Percentiles rank a stretch among this genome's conserved stretches.
phyloP scores from a whole-genome alignment of 2,888 invertebrate species.

The Masnerella sp. region DNA sequence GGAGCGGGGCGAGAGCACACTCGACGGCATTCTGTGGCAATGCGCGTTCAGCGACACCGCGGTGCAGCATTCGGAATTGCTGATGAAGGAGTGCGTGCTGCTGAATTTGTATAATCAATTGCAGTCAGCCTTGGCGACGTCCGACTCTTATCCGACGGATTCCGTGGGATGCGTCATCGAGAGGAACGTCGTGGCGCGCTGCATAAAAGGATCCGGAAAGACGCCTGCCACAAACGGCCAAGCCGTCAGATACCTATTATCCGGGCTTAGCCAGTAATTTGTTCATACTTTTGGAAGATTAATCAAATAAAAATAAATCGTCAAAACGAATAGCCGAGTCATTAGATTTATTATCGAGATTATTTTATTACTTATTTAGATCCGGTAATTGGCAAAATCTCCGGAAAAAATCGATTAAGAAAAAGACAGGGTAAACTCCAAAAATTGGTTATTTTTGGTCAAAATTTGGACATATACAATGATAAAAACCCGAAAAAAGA shows the following conservation, averaged over 20 bases:
- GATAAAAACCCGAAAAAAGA: no score
- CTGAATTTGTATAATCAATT: conserved; percentile 70
- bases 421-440: no score
- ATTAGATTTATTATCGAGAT: no score
- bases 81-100: conserved; percentile 69
- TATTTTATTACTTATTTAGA: no score
- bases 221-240: conserved; percentile 64
- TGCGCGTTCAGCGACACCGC: conserved; percentile 66
- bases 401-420: no score
- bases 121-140: conserved; percentile 64
- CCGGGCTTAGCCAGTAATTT: conserved; percentile 54
- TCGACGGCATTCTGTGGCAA: conserved; percentile 71
- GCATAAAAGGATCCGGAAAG: conserved; percentile 56
- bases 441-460: no score
- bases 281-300: background rate
- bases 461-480: no score
- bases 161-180: conserved; percentile 59
- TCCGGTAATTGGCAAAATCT: no score
- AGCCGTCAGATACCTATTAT: conserved; percentile 63
- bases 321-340: no score
- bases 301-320: conserved; percentile 18
- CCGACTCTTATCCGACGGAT: conserved; percentile 60
- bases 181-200: conserved; percentile 61
- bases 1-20: conserved; percentile 62
- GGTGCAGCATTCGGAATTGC: conserved; percentile 62